phyloP scores from a whole-genome alignment of 2,113 vertebrate species.

The Aspidoscelis tigris region DNA sequence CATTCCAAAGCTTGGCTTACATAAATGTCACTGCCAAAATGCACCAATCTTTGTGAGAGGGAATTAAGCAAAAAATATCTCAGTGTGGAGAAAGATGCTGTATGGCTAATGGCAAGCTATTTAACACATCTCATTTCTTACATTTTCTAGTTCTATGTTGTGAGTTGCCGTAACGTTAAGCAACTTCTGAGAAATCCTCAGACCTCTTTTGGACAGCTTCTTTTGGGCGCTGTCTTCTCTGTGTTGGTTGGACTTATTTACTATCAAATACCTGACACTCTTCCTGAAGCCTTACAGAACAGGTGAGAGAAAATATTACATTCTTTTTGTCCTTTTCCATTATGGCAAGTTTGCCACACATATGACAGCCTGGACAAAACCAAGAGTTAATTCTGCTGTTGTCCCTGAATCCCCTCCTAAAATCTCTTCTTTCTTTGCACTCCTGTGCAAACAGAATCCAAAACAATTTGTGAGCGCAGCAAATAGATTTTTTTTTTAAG shows the following conservation, averaged over 20 bases:
- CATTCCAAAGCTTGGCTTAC: too few species aligned
- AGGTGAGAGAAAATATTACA: conserved; percentile 64
- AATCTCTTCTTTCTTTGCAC: neutral
- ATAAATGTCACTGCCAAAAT: too few species aligned
- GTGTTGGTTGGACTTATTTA: conserved; percentile 82
- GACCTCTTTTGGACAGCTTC: conserved; percentile 77
- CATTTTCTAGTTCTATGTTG: conserved; percentile 71
- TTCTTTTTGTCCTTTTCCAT: neutral
- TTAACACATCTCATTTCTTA: neutral
- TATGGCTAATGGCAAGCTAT: neutral
- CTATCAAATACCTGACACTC: conserved; percentile 75
- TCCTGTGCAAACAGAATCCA: neutral
- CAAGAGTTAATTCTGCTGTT: neutral
- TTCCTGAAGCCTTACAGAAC: conserved; percentile 81
- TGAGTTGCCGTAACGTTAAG: conserved; percentile 71
- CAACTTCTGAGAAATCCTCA: conserved; percentile 81
- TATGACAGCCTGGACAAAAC: neutral
- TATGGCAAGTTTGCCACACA: neutral
- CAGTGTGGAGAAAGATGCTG: neutral
- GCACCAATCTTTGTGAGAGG: too few species aligned
- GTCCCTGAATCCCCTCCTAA: neutral
- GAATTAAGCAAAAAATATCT: too few species aligned
- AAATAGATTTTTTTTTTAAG: neutral
- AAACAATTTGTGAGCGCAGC: neutral
- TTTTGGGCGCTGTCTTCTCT: conserved; percentile 75